Base-by-base conservation (phyloP, 1,140 invertebrate genomes). In the Lanistes nyassanus region DNA sequence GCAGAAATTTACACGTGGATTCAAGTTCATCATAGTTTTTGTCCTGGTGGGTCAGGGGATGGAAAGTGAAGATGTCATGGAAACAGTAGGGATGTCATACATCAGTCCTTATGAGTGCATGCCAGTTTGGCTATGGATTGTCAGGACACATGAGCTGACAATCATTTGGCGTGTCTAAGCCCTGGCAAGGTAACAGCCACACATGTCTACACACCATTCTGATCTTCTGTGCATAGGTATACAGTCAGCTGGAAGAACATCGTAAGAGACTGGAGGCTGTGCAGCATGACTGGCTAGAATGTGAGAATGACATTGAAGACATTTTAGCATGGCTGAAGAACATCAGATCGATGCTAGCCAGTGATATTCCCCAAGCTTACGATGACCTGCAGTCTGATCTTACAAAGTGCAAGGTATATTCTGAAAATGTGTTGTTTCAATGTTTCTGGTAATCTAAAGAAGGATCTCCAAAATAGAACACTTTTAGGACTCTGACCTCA, bases 181-280 rank as follows among this genome's bases (percentile, higher is more conserved):
- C 56, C n/a, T 60, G 56, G 13, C 23, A 2, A 26, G 56, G 56
- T 60, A 11, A 53, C 51, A 13, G 51, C 13, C 51, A n/a, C 51
- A 21, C 56, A 58, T 58, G 39, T 13, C 29, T 26, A 51, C 36
- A 31, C 0, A 29, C 60, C 19, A 21, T 62, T 13, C 23, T 23
- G 16, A 36, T 36, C 36, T 7, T 5, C 23, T 26, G 56, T 60
- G 56, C 16, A 9, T 55, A 72, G 70, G 70, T 72, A 13, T 72
- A 62, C 70, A 72, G 60, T 13, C 64, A 76, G 51, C 88, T 97
- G 0, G 92, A 94, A 79, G 96, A 94, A 0, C 97, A 96, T 94
- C 79, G 84, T 6, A 81, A 87, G 51, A 86, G 86, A 69, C 83
- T 91, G 6, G 85, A 88, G 62, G 83, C 81, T 53, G 78, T 90